Base-by-base conservation (phyloP, 2,797 vertebrate species). In the Poecilia gillii region DNA sequence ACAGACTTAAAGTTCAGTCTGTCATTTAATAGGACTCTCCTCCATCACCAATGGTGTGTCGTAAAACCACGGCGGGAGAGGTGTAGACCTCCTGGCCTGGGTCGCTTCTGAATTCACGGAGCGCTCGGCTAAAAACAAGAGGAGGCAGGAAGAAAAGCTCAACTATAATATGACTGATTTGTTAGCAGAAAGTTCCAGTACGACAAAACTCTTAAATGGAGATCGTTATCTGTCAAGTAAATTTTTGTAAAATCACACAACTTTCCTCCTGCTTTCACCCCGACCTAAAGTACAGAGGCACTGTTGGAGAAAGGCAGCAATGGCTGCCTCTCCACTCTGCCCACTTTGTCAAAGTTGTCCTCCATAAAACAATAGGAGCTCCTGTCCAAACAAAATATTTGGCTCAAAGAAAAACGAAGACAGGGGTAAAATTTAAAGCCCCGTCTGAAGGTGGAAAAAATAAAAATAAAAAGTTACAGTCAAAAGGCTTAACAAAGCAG, bases 11-110 rank as follows among this genome's bases (percentile, higher is more conserved):
- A 81, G 82, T 85, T 79, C 81, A 76, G 75, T 53, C 70, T 23
- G 68, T 83, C 64, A 57, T 88, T 88, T 85, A 78, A 85, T 70
- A 83, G 87, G 85, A 75, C 72, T 85, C 55, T 85, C 76, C 84
- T 39, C 70, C 68, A 45, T 84, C 74, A 53, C 83, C 1, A 16
- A 80, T 74, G 43, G 51, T 73, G 74, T 31, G 68, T 76, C 13
- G 23, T 91, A 84, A 88, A 72, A 90, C 75, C 78, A 31, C 72
- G 74, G 57, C 85, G 84, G 87, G 85, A 86, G 85, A 81, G 82
- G 81, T 59, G 84, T 66, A 77, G 78, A 84, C 68, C 81, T 73
- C 33, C 14, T 59, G 81, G 78, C 74, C 41, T 49, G 47, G 81
- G 75, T 70, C 1, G 1, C 11, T 20, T 73, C 2, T 43, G 41